Conservation (phyloP, 2,113 vertebrate genomes). For the human (Homo sapiens) region GRCh38 chr4:81142001-81142500, state of each 20-base stretch:
- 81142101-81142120: not conserved
- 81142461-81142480: not conserved
- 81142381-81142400: not conserved
- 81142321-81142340: not conserved
- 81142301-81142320: not conserved
- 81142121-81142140: not conserved
- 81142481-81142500: not conserved
- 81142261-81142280: not conserved
- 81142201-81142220: not conserved
- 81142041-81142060: not conserved
- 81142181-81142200: not conserved
- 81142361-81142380: not conserved
- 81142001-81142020: not conserved
- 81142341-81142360: not conserved
- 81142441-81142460: not conserved
- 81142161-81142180: not conserved
- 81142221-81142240: not conserved
- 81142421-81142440: not conserved
- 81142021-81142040: constrained; percentile 22
- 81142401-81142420: not conserved
- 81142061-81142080: constrained; percentile 25
- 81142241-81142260: not conserved
- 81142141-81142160: not conserved
- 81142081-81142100: not conserved
- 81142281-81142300: not conserved